Evolutionary conservation across 2,113 vertebrate genomes (phyloP).

Genomic region (Chloropsis cyanopogon): DNA sequence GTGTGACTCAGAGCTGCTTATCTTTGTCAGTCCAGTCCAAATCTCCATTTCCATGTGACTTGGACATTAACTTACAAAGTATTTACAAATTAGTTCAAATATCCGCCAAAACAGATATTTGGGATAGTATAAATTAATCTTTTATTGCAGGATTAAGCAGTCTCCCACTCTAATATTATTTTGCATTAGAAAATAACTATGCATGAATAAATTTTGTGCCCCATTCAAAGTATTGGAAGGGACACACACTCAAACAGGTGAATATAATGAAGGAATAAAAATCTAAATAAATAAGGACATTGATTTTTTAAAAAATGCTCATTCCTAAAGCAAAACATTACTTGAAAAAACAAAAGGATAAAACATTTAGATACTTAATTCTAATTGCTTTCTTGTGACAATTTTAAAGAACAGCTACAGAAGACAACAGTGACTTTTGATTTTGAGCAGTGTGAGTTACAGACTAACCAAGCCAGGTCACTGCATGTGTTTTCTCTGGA

Average conservation of each 20-base stretch:
- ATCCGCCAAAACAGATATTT: conserved; percentile 43
- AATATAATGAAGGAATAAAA: not conserved
- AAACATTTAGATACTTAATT: not conserved
- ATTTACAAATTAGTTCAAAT: conserved; percentile 46
- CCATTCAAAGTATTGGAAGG: not conserved
- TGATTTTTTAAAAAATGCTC: not conserved
- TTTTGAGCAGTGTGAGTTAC: not conserved
- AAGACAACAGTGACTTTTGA: not conserved
- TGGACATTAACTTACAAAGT: conserved; percentile 40
- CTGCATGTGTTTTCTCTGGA: not conserved
- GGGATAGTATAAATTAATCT: not conserved
- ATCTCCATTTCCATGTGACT: conserved; percentile 10
- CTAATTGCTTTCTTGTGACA: not conserved
- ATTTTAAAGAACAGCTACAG: not conserved
- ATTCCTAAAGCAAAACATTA: not conserved
- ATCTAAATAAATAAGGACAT: not conserved
- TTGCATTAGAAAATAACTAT: not conserved
- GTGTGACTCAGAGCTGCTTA: conserved; percentile 67
- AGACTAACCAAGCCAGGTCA: not conserved
- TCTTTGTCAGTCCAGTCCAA: conserved; percentile 57
- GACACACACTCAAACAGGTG: not conserved
- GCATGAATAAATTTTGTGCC: not conserved
- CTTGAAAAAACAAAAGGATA: not conserved
- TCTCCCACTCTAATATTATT: not conserved
- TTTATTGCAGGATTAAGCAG: not conserved